Conservation (phyloP, 2,888 invertebrate genomes). For the Volucella zonaria region DNA sequence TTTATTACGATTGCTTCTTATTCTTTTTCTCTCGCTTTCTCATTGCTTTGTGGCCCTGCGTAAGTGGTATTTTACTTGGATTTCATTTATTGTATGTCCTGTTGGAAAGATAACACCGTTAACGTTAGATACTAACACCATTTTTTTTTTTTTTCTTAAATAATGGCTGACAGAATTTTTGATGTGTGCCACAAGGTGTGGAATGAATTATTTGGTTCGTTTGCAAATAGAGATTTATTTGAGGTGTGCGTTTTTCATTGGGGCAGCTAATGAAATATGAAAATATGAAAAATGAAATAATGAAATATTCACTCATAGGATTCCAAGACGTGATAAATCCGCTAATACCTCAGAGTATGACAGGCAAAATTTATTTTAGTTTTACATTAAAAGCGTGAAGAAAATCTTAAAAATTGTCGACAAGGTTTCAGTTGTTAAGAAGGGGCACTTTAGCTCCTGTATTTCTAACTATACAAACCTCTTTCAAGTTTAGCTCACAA, state of each 20-base stretch:
- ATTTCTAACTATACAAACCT: too few relatives aligned
- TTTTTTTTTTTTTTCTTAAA: neutral
- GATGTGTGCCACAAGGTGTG: slow-evolving; percentile 16
- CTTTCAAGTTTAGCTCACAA: too few relatives aligned
- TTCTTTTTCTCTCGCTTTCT: slow-evolving; percentile 20
- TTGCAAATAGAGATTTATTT: slow-evolving; percentile 49
- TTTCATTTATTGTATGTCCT: slow-evolving; percentile 53
- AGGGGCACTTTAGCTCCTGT: too few relatives aligned
- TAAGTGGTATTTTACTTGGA: slow-evolving; percentile 55
- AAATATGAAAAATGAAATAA: too few relatives aligned
- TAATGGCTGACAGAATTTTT: slow-evolving; percentile 36
- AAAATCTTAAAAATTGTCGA: too few relatives aligned
- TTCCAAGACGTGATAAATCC: too few relatives aligned
- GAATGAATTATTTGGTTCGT: slow-evolving; percentile 53
- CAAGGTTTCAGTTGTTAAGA: too few relatives aligned
- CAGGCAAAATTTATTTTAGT: too few relatives aligned
- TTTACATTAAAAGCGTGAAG: too few relatives aligned
- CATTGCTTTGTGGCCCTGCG: neutral
- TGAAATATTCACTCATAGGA: too few relatives aligned
- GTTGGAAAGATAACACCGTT: slow-evolving; percentile 34
- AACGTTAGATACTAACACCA: slow-evolving; percentile 24
- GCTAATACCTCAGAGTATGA: too few relatives aligned
- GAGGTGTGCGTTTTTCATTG: neutral
- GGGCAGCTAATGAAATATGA: slow-evolving; percentile 33
- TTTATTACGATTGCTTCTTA: slow-evolving; percentile 38